Evolutionary conservation across 2,888 invertebrate species (phyloP).

Genomic region (Orthonychiurus folsomi): DNA sequence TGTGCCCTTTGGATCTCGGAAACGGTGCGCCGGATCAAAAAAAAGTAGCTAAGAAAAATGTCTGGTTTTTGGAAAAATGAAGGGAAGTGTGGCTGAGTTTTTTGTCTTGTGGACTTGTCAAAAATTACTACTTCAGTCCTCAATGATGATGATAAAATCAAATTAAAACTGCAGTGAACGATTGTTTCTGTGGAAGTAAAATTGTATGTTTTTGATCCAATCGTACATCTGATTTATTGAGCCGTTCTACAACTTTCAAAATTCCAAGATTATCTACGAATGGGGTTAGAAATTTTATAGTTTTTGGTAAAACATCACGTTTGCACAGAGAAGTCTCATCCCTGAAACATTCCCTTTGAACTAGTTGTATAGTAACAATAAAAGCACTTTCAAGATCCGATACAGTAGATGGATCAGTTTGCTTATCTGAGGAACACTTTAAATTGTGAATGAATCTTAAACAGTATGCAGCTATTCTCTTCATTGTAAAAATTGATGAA

Average conservation of each 20-base stretch:
- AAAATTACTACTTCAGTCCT: no score
- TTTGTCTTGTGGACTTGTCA: no score
- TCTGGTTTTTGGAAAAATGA: no score
- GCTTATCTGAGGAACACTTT: not conserved
- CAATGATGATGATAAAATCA: no score
- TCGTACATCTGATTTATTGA: not conserved
- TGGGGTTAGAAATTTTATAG: not conserved
- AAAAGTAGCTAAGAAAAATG: no score
- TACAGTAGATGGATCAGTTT: slow-evolving; percentile 3
- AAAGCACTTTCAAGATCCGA: not conserved
- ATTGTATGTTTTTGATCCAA: slow-evolving; percentile 16
- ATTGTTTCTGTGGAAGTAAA: slow-evolving; percentile 16
- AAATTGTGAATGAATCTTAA: not conserved
- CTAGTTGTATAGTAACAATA: not conserved
- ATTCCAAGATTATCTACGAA: slow-evolving; percentile 11
- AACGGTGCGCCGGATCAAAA: no score
- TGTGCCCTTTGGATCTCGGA: no score
- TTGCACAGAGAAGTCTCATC: not conserved
- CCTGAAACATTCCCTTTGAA: not conserved
- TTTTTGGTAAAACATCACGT: not conserved
- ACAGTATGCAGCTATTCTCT: not conserved
- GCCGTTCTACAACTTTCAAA: slow-evolving; percentile 9
- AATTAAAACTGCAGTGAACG: no score
- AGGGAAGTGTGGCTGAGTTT: no score
- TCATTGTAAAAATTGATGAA: not conserved